phyloP scores from a whole-genome alignment of 2,888 invertebrate genomes.

The Ectemnius continuus region DNA sequence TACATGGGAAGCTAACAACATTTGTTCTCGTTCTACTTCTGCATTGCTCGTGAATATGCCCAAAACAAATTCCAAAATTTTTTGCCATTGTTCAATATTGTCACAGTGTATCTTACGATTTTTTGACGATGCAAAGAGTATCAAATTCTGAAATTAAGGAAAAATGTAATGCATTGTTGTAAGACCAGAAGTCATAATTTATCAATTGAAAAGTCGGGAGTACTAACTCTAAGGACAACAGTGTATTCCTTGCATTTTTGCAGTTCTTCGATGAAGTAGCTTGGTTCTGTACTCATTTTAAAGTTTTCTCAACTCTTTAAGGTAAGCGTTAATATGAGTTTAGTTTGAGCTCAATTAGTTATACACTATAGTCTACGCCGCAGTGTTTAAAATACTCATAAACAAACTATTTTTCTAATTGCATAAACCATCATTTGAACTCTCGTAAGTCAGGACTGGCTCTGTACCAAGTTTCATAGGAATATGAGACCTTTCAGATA shows the following conservation, averaged over 20 bases:
- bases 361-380: constrained; percentile 16
- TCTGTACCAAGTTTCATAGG: constrained; percentile 36
- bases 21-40: constrained; percentile 60
- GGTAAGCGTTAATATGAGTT: constrained; percentile 11
- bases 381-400: neutral
- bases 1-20: constrained; percentile 66
- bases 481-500: constrained; percentile 27
- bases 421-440: constrained; percentile 35
- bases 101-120: constrained; percentile 31
- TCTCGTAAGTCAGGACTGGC: constrained; percentile 38
- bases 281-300: constrained; percentile 40
- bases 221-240: constrained; percentile 58
- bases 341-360: constrained; percentile 14
- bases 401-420: constrained; percentile 30
- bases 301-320: constrained; percentile 18
- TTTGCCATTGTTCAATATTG: constrained; percentile 40
- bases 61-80: constrained; percentile 46
- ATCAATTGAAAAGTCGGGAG: neutral
- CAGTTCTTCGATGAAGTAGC: constrained; percentile 46
- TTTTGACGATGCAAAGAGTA: constrained; percentile 39
- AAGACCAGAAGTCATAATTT: constrained; percentile 7
- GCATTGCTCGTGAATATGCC: constrained; percentile 53
- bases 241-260: constrained; percentile 40
- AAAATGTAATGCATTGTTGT: constrained; percentile 24
- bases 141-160: constrained; percentile 58